Evolutionary conservation across 2,797 vertebrate genomes (phyloP).

Genomic region (Octomys mimax): DNA sequence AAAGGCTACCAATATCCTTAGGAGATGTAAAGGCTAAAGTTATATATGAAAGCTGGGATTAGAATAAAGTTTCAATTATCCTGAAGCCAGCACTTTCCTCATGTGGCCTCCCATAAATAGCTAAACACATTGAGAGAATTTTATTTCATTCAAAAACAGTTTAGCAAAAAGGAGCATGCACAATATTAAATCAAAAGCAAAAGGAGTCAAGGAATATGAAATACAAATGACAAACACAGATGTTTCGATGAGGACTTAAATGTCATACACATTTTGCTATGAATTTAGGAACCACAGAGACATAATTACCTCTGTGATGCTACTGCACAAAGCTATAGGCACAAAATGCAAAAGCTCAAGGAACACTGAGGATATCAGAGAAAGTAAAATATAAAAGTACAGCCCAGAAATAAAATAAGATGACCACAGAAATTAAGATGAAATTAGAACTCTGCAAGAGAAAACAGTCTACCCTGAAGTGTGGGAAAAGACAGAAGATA

Average conservation of each 20-base stretch:
- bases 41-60: neutral
- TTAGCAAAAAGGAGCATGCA: neutral
- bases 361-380: neutral
- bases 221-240: neutral
- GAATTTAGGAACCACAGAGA: neutral
- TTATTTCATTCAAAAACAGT: neutral
- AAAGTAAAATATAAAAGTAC: neutral
- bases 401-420: neutral
- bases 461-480: neutral
- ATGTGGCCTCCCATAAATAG: neutral
- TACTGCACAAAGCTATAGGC: neutral
- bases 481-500: neutral
- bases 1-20: neutral
- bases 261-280: neutral
- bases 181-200: neutral
- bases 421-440: neutral
- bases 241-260: neutral
- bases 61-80: neutral
- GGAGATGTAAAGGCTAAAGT: neutral
- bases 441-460: neutral
- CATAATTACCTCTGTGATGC: neutral
- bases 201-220: neutral
- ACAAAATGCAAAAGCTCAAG: neutral
- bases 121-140: neutral
- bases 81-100: neutral